Conservation (phyloP, 2,797 vertebrate species). For the Channa striata region DNA sequence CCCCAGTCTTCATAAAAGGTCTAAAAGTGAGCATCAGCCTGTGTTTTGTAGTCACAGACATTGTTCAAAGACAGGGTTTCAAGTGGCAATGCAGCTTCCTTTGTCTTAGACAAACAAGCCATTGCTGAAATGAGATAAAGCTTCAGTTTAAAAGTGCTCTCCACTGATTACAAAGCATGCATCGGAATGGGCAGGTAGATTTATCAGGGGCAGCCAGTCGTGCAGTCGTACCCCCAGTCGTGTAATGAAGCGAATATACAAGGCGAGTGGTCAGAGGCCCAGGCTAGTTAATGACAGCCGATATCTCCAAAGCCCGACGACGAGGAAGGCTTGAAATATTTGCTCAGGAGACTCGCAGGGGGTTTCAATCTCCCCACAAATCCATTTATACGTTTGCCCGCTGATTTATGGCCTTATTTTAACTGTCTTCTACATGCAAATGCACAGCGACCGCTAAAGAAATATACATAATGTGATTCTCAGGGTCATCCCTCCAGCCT, state of each 20-base stretch:
- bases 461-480: constrained; percentile 89
- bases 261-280: constrained; percentile 80
- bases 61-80: constrained; percentile 18
- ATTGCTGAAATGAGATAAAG: constrained; percentile 60
- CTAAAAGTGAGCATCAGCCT: neutral
- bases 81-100: constrained; percentile 32
- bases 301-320: constrained; percentile 58
- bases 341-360: constrained; percentile 81
- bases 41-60: neutral
- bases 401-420: constrained; percentile 89
- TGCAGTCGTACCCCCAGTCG: constrained; percentile 64
- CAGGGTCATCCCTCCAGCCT: constrained; percentile 87
- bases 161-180: constrained; percentile 64
- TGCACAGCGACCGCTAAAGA: constrained; percentile 78
- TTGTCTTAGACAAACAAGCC: constrained; percentile 45
- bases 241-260: constrained; percentile 82
- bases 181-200: constrained; percentile 78
- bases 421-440: constrained; percentile 88
- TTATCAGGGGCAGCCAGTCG: constrained; percentile 76
- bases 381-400: constrained; percentile 86
- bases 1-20: neutral
- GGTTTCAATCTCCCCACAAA: constrained; percentile 86
- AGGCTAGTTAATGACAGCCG: constrained; percentile 81
- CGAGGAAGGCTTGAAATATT: constrained; percentile 81
- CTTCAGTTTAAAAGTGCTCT: constrained; percentile 62